Percentiles rank a stretch among this genome's conserved stretches.
phyloP scores from a whole-genome alignment of 2,888 invertebrate species.

The Hemistola chrysoprasaria region DNA sequence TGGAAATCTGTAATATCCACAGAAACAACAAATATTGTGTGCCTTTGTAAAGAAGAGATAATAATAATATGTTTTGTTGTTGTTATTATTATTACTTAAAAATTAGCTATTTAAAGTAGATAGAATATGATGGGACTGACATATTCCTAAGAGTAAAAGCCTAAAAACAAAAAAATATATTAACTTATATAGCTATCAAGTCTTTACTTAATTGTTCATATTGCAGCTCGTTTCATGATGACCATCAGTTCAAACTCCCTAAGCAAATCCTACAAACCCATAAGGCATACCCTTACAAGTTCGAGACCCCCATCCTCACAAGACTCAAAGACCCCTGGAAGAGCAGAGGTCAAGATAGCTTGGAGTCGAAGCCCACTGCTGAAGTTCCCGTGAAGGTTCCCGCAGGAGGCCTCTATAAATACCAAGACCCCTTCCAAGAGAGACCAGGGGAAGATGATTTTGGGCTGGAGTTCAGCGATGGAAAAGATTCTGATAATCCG shows the following conservation, averaged over 20 bases:
- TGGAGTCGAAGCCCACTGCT: constrained; percentile 56
- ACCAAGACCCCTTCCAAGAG: constrained; percentile 53
- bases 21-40: no score
- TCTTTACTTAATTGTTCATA: not conserved
- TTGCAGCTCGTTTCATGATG: constrained; percentile 46
- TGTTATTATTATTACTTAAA: no score
- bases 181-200: no score
- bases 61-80: no score
- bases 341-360: constrained; percentile 25
- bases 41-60: no score
- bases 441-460: constrained; percentile 51
- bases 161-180: no score
- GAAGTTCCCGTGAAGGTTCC: constrained; percentile 52
- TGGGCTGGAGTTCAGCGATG: constrained; percentile 42
- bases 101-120: no score
- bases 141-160: no score
- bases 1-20: no score
- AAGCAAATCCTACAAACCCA: constrained; percentile 39
- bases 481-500: constrained; percentile 43
- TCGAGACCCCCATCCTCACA: constrained; percentile 44
- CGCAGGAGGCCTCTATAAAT: constrained; percentile 64
- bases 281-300: constrained; percentile 56
- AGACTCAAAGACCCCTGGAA: constrained; percentile 44
- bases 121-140: no score
- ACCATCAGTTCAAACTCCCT: constrained; percentile 41